Evolutionary conservation across 2,888 invertebrate species (phyloP).

Genomic region (Ceriagrion tenellum): DNA sequence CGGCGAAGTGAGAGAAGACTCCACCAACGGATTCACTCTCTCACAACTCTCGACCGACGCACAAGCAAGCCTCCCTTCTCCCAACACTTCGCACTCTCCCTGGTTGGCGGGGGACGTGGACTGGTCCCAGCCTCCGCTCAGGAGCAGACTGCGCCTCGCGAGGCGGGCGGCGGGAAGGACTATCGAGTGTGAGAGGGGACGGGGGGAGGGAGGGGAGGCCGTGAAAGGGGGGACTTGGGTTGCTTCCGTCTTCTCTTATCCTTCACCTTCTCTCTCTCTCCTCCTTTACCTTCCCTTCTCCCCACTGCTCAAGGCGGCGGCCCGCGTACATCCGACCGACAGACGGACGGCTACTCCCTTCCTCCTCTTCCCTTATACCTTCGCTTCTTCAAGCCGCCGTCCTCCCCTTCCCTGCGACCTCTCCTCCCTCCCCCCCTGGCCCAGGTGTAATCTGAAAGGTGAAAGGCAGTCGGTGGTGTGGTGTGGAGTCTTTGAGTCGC

Average conservation of each 20-base stretch:
- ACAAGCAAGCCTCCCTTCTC: neutral
- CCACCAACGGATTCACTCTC: too few species aligned
- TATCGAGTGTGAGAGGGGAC: neutral
- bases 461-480: slow-evolving; percentile 6
- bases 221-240: neutral
- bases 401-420: too few species aligned
- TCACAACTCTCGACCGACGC: neutral
- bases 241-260: slow-evolving; percentile 61
- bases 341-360: neutral
- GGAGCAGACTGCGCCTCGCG: slow-evolving; percentile 55
- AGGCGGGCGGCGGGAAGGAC: neutral
- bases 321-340: neutral
- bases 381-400: neutral
- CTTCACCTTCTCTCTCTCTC: slow-evolving; percentile 54
- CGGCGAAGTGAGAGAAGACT: neutral
- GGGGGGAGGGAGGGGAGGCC: neutral
- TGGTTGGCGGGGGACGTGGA: neutral
- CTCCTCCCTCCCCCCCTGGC: neutral
- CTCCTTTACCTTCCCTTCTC: neutral
- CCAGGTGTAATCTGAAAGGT: slow-evolving; percentile 58
- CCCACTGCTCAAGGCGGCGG: neutral
- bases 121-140: slow-evolving; percentile 40
- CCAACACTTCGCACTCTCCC: neutral
- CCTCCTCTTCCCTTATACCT: neutral
- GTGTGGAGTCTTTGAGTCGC: neutral